These are phyloP conservation scores for Trachelus iudaicus DNA, from an alignment of 2,888 invertebrate species.

Conservation along the genomic window DNA sequence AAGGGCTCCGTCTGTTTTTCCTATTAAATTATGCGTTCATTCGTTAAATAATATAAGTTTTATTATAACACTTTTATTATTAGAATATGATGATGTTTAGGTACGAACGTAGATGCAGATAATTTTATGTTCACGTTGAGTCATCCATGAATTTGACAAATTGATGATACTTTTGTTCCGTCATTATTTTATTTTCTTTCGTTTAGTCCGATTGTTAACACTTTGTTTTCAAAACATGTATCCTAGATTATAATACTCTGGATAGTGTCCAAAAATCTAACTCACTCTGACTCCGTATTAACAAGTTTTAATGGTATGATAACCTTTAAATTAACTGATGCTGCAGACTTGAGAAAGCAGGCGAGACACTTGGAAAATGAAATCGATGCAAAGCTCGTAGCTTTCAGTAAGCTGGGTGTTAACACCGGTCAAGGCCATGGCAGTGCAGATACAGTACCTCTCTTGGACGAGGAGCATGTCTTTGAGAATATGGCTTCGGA, in stretches of 20 bases:
- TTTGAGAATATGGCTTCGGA: constrained; percentile 94
- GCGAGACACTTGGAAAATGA: constrained; percentile 95
- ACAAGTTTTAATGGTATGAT: neutral
- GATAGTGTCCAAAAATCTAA: neutral
- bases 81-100: no score
- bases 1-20: neutral
- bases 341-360: constrained; percentile 88
- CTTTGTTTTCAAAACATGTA: no score
- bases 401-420: constrained; percentile 91
- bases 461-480: constrained; percentile 89
- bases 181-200: no score
- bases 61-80: no score
- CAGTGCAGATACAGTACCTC: constrained; percentile 77
- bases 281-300: neutral
- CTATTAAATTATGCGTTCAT: neutral
- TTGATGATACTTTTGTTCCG: no score
- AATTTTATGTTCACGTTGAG: no score
- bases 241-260: no score
- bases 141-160: no score
- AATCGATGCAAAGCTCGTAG: constrained; percentile 94
- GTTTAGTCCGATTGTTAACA: no score
- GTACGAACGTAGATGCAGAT: no score
- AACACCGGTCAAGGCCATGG: constrained; percentile 64
- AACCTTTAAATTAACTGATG: neutral
- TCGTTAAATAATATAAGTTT: neutral